Conservation (phyloP, 2,888 invertebrate species). For the Platycheirus albimanus region DNA sequence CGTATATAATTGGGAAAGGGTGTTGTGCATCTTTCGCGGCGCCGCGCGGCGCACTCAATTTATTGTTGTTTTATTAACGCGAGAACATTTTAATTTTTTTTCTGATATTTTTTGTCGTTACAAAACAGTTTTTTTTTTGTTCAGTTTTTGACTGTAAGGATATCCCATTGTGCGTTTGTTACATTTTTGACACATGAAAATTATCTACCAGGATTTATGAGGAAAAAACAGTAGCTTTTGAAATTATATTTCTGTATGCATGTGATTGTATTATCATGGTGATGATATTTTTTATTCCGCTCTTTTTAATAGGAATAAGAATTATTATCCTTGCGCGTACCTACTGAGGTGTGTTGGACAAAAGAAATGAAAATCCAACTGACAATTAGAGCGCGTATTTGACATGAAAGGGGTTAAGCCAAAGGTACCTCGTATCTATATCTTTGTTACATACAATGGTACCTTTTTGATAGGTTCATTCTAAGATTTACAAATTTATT, state of each 20-base stretch:
- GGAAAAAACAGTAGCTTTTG: constrained; percentile 55
- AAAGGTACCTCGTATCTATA: no score
- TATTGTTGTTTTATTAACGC: constrained; percentile 70
- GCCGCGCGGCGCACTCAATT: constrained; percentile 52
- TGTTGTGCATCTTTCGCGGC: constrained; percentile 56
- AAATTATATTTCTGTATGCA: constrained; percentile 37
- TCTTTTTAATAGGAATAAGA: constrained; percentile 15
- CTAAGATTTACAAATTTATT: no score
- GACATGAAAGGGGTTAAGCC: no score
- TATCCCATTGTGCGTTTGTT: constrained; percentile 70
- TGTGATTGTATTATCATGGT: constrained; percentile 25
- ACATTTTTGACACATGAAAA: constrained; percentile 71
- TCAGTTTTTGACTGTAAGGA: constrained; percentile 41
- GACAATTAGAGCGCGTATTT: no score
- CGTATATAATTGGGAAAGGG: constrained; percentile 34
- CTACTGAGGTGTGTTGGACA: constrained; percentile 9
- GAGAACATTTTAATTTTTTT: constrained; percentile 70
- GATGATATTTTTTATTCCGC: constrained; percentile 12
- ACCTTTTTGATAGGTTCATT: no score
- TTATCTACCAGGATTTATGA: constrained; percentile 70
- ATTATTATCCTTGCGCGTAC: no score
- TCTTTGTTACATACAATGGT: no score
- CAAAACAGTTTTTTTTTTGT: constrained; percentile 50
- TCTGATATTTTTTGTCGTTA: constrained; percentile 44
- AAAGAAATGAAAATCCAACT: no score